phyloP scores from a whole-genome alignment of 2,888 invertebrate species.

The Dasysyrphus tricinctus region DNA sequence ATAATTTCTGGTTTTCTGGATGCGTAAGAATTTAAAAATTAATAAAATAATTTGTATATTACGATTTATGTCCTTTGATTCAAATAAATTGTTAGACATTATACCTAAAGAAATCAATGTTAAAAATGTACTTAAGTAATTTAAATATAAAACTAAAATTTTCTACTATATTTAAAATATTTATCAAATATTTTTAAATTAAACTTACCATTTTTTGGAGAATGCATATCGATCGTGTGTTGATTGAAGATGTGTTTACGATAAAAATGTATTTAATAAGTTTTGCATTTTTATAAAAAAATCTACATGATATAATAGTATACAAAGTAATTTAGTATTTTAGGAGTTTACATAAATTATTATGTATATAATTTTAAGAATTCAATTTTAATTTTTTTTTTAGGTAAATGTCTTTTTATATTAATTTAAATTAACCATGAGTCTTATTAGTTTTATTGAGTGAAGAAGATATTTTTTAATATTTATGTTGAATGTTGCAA shows the following conservation, averaged over 20 bases:
- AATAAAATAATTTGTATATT: too few species aligned
- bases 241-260: slow-evolving; percentile 57
- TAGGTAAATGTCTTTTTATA: neutral
- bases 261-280: slow-evolving; percentile 23
- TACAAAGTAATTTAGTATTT: slow-evolving; percentile 30
- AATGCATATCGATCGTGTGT: slow-evolving; percentile 47
- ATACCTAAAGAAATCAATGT: too few species aligned
- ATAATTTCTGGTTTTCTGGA: too few species aligned
- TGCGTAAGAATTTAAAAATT: too few species aligned
- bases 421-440: slow-evolving; percentile 7
- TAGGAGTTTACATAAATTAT: neutral
- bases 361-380: neutral
- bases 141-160: too few species aligned
- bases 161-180: too few species aligned
- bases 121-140: too few species aligned
- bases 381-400: slow-evolving; percentile 2
- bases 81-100: too few species aligned
- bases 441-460: slow-evolving; percentile 20
- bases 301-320: slow-evolving; percentile 40
- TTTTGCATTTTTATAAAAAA: neutral
- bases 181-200: neutral
- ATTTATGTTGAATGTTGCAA: slow-evolving; percentile 51
- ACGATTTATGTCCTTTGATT: too few species aligned
- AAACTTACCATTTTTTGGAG: slow-evolving; percentile 57
- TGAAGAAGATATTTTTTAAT: slow-evolving; percentile 54